Evolutionary conservation across 2,797 vertebrate genomes (phyloP).

Genomic region (Tenualosa thibaudeaui): DNA sequence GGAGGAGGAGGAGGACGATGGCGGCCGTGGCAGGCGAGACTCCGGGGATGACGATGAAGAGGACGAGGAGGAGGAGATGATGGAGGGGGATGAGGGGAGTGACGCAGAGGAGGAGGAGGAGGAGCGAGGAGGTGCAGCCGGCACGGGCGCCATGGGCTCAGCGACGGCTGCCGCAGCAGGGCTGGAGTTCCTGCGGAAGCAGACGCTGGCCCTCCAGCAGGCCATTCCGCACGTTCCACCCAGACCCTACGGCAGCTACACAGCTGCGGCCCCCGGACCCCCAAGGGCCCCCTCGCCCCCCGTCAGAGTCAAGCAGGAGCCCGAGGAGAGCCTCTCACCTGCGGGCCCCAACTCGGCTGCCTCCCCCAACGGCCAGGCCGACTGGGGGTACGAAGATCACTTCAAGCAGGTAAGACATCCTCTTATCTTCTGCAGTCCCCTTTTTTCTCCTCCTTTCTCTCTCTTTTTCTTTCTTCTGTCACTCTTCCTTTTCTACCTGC

Average conservation of each 20-base stretch:
- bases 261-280: constrained; percentile 42
- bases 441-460: constrained; percentile 7
- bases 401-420: constrained; percentile 86
- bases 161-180: constrained; percentile 49
- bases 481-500: not conserved
- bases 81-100: constrained; percentile 81
- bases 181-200: constrained; percentile 79
- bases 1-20: constrained; percentile 63
- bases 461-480: not conserved
- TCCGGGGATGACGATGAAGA: constrained; percentile 66
- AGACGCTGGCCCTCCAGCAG: constrained; percentile 77
- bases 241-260: constrained; percentile 62
- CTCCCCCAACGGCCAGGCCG: constrained; percentile 76
- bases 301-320: constrained; percentile 77
- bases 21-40: constrained; percentile 63
- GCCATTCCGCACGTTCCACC: constrained; percentile 60
- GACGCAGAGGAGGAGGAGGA: constrained; percentile 71
- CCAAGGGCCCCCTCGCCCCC: constrained; percentile 67
- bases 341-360: constrained; percentile 67
- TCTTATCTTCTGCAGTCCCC: constrained; percentile 16
- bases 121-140: not conserved
- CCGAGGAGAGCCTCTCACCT: constrained; percentile 79
- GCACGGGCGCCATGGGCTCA: not conserved
- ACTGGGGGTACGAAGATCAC: constrained; percentile 86
- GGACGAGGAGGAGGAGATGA: constrained; percentile 70